These are phyloP conservation scores for Neopelma chrysocephalum DNA, from an alignment of 2,797 vertebrate species.

Conservation along the genomic window DNA sequence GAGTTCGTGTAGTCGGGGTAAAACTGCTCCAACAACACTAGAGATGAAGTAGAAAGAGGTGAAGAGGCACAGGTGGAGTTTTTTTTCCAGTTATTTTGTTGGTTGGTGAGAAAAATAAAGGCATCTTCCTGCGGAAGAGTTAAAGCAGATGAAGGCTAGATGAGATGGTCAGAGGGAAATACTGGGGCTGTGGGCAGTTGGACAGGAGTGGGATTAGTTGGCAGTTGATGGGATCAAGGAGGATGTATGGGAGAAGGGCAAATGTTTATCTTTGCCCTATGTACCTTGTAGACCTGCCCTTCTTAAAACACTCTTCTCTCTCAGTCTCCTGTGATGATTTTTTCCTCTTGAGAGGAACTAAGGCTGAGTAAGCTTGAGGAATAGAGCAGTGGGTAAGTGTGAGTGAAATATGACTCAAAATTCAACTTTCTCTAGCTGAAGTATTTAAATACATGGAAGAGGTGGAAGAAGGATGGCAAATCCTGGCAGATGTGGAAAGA, in stretches of 20 bases:
- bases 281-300: neutral
- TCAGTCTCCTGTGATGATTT: neutral
- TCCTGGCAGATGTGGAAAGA: neutral
- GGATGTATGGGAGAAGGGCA: neutral
- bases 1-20: neutral
- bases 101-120: neutral
- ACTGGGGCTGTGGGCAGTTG: fast-evolving
- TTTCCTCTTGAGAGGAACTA: neutral
- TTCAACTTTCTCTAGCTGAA: neutral
- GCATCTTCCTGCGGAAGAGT: neutral
- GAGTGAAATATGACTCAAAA: neutral
- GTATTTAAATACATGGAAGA: neutral
- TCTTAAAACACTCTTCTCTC: neutral
- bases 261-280: neutral
- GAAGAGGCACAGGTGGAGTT: fast-evolving
- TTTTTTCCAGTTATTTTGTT: neutral
- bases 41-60: neutral
- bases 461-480: neutral
- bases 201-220: neutral
- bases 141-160: neutral
- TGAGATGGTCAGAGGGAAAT: neutral
- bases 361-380: neutral
- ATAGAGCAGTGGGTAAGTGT: neutral
- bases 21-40: neutral
- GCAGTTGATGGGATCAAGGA: neutral